Evolutionary conservation across 1,140 invertebrate genomes (phyloP).

Genomic region (Alviniconcha marisindica): DNA sequence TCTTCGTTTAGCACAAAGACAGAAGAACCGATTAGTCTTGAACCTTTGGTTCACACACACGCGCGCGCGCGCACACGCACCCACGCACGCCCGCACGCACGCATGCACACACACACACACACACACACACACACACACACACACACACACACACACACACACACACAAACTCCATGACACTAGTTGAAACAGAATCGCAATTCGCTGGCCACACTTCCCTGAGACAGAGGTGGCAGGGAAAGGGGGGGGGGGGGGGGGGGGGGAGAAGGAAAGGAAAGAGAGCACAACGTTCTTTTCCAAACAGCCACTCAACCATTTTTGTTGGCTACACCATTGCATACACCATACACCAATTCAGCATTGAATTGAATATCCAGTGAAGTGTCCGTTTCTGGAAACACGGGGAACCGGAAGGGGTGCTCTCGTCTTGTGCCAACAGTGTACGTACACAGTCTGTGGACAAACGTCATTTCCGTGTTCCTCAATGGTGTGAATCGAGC

Average conservation of each 20-base stretch:
- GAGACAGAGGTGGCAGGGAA: constrained; percentile 42
- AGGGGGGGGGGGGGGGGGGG: constrained; percentile 27
- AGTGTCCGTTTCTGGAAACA: no score
- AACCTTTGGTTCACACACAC: neutral
- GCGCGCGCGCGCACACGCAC: neutral
- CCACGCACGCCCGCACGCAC: neutral
- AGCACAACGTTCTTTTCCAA: no score
- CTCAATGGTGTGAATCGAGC: no score
- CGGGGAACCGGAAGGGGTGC: no score
- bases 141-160: neutral
- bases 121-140: neutral
- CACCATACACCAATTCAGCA: neutral
- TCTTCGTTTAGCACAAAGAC: neutral
- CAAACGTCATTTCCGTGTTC: no score
- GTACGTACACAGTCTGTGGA: no score
- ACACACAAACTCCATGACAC: neutral
- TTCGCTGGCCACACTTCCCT: no score
- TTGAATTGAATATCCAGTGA: neutral
- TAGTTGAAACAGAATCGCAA: no score
- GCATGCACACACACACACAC: neutral
- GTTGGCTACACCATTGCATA: no score
- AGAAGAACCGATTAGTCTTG: neutral
- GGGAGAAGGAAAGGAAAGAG: neutral
- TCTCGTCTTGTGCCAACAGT: no score
- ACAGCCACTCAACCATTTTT: no score